Conservation (phyloP, 1,140 invertebrate genomes). For the Paramacrobiotus metropolitanus region DNA sequence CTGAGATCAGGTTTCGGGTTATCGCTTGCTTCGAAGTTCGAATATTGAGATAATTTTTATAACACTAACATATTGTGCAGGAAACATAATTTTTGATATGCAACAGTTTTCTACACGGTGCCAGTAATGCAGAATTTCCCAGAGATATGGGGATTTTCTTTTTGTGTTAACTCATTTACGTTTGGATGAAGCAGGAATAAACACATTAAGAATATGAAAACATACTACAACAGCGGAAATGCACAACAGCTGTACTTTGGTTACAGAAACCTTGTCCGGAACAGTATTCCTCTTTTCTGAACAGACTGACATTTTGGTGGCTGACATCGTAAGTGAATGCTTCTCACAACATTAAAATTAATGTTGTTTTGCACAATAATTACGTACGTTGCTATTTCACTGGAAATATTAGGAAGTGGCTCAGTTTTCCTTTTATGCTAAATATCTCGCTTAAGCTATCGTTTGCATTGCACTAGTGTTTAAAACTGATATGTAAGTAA, state of each 20-base stretch:
- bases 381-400: too few species aligned
- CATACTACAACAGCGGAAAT: not conserved
- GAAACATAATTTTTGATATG: too few species aligned
- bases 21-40: too few species aligned
- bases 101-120: too few species aligned
- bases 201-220: not conserved
- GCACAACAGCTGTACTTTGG: not conserved
- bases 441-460: too few species aligned
- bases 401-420: too few species aligned
- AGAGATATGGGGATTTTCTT: not conserved
- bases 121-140: too few species aligned
- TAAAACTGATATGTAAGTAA: not conserved
- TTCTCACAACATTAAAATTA: not conserved
- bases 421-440: too few species aligned
- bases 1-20: too few species aligned
- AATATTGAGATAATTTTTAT: too few species aligned
- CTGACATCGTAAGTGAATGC: not conserved
- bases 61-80: too few species aligned
- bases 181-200: not conserved
- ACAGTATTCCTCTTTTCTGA: not conserved
- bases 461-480: not conserved
- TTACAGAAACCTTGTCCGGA: conserved; percentile 3
- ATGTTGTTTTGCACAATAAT: not conserved
- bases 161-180: not conserved
- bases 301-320: not conserved